phyloP scores from a whole-genome alignment of 2,888 invertebrate species.

The Rhogogaster chlorosoma region DNA sequence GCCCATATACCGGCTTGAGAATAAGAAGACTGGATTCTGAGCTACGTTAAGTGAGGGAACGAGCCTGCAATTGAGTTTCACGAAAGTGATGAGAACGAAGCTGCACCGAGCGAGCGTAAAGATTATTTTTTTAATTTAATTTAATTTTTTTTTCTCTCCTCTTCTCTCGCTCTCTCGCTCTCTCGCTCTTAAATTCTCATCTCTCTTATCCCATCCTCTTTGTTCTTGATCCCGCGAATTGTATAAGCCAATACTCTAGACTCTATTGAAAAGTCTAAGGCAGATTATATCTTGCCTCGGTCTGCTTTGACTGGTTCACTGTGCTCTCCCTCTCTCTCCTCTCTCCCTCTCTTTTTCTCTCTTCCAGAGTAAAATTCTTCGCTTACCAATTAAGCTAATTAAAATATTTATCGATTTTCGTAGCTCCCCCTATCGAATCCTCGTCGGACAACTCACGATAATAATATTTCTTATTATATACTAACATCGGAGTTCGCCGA shows the following conservation, averaged over 20 bases:
- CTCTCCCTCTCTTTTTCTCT: neutral
- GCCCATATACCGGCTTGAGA: constrained; percentile 11
- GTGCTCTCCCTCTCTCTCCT: neutral
- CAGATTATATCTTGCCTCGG: neutral
- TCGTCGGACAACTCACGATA: neutral
- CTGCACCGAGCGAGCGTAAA: neutral
- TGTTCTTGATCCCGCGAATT: constrained; percentile 35
- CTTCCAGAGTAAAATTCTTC: neutral
- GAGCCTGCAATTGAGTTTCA: constrained; percentile 48
- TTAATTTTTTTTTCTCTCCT: neutral
- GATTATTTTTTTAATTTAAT: constrained; percentile 25
- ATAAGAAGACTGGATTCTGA: constrained; percentile 44
- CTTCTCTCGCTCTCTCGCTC: neutral
- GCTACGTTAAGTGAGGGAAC: neutral
- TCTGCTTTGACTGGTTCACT: neutral
- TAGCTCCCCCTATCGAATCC: neutral
- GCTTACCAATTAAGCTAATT: constrained; percentile 17
- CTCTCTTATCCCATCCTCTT: neutral
- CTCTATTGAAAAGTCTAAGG: constrained; percentile 26
- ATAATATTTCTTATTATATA: neutral
- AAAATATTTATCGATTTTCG: constrained; percentile 1
- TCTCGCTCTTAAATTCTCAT: neutral
- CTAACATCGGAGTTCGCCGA: neutral
- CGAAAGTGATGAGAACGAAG: constrained; percentile 1
- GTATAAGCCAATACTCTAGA: constrained; percentile 40